A percentile compares a stretch with the other conserved stretches of the same genome.
Conservation (phyloP, 2,113 vertebrate genomes). For the Neomonachus schauinslandi region DNA sequence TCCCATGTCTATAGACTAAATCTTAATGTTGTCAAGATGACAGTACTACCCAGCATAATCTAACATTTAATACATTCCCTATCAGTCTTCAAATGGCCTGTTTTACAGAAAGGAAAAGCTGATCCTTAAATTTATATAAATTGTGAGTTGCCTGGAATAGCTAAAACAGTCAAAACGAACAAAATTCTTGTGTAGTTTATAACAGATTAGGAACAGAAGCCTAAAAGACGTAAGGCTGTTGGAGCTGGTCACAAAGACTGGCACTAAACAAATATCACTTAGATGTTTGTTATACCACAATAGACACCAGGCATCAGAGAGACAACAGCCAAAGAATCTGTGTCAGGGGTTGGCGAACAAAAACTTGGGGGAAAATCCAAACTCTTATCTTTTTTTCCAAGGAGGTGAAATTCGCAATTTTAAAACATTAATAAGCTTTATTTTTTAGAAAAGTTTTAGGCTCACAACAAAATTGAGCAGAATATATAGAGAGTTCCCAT, state of each 20-base stretch:
- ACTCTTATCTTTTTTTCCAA: neutral
- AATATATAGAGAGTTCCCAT: neutral
- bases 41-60: neutral
- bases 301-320: neutral
- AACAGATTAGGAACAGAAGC: neutral
- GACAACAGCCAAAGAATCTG: neutral
- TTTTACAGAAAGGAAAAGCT: neutral
- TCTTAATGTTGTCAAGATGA: neutral
- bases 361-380: neutral
- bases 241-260: neutral
- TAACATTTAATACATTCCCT: neutral
- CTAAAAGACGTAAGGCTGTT: neutral
- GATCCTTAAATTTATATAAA: neutral
- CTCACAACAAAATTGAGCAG: neutral
- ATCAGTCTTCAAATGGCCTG: neutral
- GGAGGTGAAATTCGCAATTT: neutral
- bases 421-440: neutral
- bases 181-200: neutral
- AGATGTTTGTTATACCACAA: neutral
- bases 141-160: neutral
- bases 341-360: neutral
- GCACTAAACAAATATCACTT: neutral
- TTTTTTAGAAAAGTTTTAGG: neutral
- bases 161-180: neutral
- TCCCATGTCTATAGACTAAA: neutral